phyloP scores from a whole-genome alignment of 2,797 vertebrate genomes.

The Phylloscopus collybita region DNA sequence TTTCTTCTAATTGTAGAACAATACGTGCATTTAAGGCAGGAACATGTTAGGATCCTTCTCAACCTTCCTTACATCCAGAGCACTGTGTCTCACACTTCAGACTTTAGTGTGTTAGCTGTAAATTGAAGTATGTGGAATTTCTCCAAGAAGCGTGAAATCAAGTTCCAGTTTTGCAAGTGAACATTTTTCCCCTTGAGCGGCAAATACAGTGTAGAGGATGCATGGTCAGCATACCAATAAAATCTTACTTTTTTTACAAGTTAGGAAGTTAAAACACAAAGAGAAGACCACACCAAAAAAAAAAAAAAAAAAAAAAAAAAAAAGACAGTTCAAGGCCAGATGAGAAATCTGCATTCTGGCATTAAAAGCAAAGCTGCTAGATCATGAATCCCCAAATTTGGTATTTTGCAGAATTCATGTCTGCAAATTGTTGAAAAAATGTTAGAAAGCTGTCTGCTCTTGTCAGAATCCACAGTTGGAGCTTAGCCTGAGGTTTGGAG shows the following conservation, averaged over 20 bases:
- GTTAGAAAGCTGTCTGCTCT: not conserved
- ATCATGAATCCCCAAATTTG: not conserved
- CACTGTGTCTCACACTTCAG: not conserved
- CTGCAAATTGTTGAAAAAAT: not conserved
- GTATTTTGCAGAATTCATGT: not conserved
- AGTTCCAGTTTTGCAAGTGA: conserved; percentile 58
- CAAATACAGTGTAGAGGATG: not conserved
- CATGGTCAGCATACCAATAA: conserved; percentile 36
- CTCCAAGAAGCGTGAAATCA: conserved; percentile 57
- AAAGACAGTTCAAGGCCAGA: not conserved
- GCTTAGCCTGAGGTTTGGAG: conserved; percentile 6
- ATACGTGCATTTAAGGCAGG: not conserved
- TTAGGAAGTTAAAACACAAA: not conserved
- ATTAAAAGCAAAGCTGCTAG: not conserved
- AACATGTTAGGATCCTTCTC: not conserved
- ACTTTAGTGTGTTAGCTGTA: conserved; percentile 2
- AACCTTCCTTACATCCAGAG: not conserved
- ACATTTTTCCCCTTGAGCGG: conserved; percentile 46
- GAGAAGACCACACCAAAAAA: not conserved
- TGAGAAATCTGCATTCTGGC: not conserved
- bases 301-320: not conserved
- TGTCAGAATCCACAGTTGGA: not conserved
- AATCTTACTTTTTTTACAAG: not conserved
- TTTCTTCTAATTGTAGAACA: not conserved
- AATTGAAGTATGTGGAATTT: conserved; percentile 39